Evolutionary conservation across 1,140 invertebrate species (phyloP).

Genomic region (Pectinophora gossypiella): DNA sequence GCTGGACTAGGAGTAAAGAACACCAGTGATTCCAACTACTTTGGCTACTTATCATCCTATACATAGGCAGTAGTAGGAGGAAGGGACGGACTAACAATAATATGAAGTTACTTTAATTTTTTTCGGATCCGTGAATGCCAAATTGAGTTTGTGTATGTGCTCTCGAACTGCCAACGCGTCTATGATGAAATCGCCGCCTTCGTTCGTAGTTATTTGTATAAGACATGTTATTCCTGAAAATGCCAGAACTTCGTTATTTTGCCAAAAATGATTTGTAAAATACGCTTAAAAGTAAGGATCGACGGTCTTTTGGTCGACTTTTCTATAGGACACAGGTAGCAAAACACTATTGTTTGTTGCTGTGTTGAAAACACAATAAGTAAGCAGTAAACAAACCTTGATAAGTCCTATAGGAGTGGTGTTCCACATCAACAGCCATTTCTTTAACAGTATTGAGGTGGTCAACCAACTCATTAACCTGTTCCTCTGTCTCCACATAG

Average conservation of each 20-base stretch:
- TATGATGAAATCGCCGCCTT: slow-evolving; percentile 92
- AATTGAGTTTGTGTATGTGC: slow-evolving; percentile 90
- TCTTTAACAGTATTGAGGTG: slow-evolving; percentile 81
- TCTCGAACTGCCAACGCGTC: slow-evolving; percentile 90
- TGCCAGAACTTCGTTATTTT: background rate
- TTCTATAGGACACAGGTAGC: too few relatives aligned
- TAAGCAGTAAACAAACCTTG: slow-evolving; percentile 45
- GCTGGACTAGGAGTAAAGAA: too few relatives aligned
- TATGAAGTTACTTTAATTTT: slow-evolving; percentile 89
- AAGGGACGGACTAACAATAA: too few relatives aligned
- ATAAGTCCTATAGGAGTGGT: slow-evolving; percentile 61
- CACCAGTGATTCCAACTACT: too few relatives aligned
- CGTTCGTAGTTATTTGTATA: slow-evolving; percentile 94
- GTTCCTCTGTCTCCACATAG: slow-evolving; percentile 80
- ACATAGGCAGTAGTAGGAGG: too few relatives aligned
- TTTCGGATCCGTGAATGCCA: slow-evolving; percentile 93
- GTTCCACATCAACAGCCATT: slow-evolving; percentile 54
- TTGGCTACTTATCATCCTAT: too few relatives aligned
- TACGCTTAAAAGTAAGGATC: background rate
- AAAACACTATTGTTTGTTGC: background rate
- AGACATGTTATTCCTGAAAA: slow-evolving; percentile 90
- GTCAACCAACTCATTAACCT: slow-evolving; percentile 80
- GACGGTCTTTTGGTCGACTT: too few relatives aligned
- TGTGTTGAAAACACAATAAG: background rate
- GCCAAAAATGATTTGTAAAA: background rate